A percentile compares a stretch with the other conserved stretches of the same genome.
phyloP scores from a whole-genome alignment of 2,797 vertebrate genomes.

The Mus caroli region DNA sequence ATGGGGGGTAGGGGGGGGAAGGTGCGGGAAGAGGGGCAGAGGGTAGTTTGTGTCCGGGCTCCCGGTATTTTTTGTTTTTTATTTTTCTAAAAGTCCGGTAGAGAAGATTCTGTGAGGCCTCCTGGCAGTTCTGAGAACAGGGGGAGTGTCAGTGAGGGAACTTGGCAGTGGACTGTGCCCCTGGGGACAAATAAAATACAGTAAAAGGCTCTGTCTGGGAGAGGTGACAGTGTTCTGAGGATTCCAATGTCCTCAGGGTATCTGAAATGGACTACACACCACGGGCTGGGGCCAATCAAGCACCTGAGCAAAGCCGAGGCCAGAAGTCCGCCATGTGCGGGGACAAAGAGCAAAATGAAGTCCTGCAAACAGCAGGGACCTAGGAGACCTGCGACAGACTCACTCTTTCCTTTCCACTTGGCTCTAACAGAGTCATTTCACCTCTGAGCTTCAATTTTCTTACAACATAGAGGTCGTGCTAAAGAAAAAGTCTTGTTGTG shows the following conservation, averaged over 20 bases:
- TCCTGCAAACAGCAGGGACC: too few species aligned
- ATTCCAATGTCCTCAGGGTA: not conserved
- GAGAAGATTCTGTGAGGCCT: conserved; percentile 49
- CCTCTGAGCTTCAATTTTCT: conserved; percentile 18
- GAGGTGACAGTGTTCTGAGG: not conserved
- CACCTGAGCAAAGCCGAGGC: not conserved
- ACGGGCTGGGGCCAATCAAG: not conserved
- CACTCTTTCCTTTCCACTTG: not conserved
- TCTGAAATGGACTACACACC: not conserved
- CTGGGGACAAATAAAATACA: not conserved
- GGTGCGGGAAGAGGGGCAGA: too few species aligned
- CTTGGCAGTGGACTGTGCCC: not conserved
- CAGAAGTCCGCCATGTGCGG: too few species aligned
- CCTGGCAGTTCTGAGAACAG: conserved; percentile 15
- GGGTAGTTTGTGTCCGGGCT: not conserved
- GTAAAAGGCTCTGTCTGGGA: not conserved
- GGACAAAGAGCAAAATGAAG: not conserved
- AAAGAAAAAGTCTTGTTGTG: not conserved
- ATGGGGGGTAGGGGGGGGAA: too few species aligned
- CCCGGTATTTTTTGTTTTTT: conserved; percentile 25
- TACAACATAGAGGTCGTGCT: not conserved
- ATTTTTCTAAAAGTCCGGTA: conserved; percentile 13
- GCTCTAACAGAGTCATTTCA: not conserved
- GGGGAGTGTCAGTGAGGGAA: conserved; percentile 7
- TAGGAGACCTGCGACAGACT: not conserved